phyloP scores from a whole-genome alignment of 1,140 invertebrate species.

The Adoxophyes honmai region DNA sequence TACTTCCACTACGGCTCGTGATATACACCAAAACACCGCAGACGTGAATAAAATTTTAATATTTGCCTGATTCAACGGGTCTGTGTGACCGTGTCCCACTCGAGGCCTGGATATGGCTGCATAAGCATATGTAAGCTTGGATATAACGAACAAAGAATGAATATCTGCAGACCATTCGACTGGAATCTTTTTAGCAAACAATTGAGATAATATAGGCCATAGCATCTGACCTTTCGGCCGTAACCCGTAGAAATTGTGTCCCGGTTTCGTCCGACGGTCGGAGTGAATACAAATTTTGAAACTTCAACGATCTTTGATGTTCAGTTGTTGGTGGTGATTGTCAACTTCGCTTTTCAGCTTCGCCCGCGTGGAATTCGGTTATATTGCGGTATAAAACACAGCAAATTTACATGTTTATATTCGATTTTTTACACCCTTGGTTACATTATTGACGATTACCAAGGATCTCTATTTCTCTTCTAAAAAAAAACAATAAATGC shows the following conservation, averaged over 20 bases:
- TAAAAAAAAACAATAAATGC: too few species aligned
- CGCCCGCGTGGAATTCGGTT: too few species aligned
- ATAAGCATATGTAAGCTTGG: background rate
- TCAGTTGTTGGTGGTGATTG: background rate
- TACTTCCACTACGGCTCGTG: too few species aligned
- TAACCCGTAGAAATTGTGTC: background rate
- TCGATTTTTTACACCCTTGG: too few species aligned
- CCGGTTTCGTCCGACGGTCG: background rate
- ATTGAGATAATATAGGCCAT: slow-evolving; percentile 8
- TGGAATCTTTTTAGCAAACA: slow-evolving; percentile 8
- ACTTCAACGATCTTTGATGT: background rate
- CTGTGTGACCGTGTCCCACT: background rate
- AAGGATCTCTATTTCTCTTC: too few species aligned
- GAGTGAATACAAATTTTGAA: slow-evolving; percentile 11
- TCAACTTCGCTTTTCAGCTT: too few species aligned
- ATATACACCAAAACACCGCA: too few species aligned
- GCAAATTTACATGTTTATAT: too few species aligned
- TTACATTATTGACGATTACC: too few species aligned
- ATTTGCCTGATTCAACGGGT: background rate
- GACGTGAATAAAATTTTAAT: too few species aligned
- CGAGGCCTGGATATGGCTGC: background rate
- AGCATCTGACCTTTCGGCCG: slow-evolving; percentile 9
- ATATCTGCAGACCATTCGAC: background rate
- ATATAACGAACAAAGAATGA: background rate
- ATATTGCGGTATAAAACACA: too few species aligned